phyloP scores from a whole-genome alignment of 1,140 invertebrate species.

The Bombus breviceps region DNA sequence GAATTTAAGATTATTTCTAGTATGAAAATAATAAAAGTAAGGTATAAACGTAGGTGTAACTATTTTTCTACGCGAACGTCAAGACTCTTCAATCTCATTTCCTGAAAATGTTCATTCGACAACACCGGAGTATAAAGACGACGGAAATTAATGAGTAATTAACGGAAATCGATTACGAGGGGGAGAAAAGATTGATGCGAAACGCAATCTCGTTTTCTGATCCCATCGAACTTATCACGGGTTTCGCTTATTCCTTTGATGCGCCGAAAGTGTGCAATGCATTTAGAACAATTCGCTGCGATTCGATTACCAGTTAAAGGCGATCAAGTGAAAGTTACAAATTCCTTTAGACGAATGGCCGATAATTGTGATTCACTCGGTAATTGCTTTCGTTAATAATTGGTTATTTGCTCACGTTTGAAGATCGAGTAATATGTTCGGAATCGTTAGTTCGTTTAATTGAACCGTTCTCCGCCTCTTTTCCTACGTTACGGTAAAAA shows the following conservation, averaged over 20 bases:
- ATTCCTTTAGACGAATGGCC: neutral
- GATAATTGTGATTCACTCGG: neutral
- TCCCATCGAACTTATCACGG: neutral
- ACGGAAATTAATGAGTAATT: conserved; percentile 30
- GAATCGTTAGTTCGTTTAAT: neutral
- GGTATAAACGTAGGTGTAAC: neutral
- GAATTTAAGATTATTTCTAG: neutral
- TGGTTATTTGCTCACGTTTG: neutral
- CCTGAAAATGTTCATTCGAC: neutral
- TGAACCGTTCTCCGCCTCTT: neutral
- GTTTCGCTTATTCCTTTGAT: neutral
- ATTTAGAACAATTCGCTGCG: neutral
- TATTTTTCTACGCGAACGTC: neutral
- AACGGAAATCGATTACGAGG: neutral
- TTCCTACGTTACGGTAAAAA: neutral
- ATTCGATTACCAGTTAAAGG: neutral
- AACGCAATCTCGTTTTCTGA: neutral
- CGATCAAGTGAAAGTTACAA: conserved; percentile 32
- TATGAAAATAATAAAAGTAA: too few species aligned
- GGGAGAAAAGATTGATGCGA: conserved; percentile 1
- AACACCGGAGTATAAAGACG: neutral
- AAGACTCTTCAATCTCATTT: neutral
- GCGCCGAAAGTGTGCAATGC: neutral
- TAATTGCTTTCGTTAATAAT: conserved; percentile 14
- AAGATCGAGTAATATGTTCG: neutral